These are phyloP conservation scores for Podocnemis expansa DNA, from an alignment of 2,113 vertebrate genomes.

Conservation along the genomic window DNA sequence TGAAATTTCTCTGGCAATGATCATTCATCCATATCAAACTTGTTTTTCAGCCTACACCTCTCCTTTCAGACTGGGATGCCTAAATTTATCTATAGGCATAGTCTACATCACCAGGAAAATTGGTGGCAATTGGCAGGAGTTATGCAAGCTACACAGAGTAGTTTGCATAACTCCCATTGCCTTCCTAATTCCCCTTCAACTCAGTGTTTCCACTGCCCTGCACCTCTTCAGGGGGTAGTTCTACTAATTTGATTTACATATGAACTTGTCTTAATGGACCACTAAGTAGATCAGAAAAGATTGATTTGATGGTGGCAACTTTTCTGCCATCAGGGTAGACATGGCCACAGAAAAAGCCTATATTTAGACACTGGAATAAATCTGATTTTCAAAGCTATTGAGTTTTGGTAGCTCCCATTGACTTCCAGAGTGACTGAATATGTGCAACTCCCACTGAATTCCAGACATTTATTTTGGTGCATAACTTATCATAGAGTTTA, in stretches of 20 bases:
- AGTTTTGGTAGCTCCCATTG: neutral
- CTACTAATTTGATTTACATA: too few species aligned
- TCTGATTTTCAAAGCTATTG: neutral
- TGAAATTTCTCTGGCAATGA: neutral
- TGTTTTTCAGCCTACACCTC: neutral
- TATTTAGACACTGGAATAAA: neutral
- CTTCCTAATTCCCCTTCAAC: too few species aligned
- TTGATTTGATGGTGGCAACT: too few species aligned
- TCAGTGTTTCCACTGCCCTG: too few species aligned
- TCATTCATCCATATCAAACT: neutral
- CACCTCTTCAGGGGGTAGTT: too few species aligned
- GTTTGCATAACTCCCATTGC: too few species aligned
- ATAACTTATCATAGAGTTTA: neutral
- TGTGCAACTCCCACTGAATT: neutral
- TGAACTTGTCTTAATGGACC: too few species aligned
- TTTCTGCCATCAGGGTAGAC: too few species aligned
- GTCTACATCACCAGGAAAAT: too few species aligned
- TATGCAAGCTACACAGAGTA: too few species aligned
- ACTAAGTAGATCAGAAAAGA: too few species aligned
- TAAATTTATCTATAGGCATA: neutral
- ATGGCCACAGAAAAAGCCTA: neutral
- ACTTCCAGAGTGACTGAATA: neutral
- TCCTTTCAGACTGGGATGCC: neutral
- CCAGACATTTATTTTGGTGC: neutral
- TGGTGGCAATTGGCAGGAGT: too few species aligned